These are phyloP conservation scores for Carcharodon carcharias DNA, from an alignment of 2,797 vertebrate species.

Conservation along the genomic window DNA sequence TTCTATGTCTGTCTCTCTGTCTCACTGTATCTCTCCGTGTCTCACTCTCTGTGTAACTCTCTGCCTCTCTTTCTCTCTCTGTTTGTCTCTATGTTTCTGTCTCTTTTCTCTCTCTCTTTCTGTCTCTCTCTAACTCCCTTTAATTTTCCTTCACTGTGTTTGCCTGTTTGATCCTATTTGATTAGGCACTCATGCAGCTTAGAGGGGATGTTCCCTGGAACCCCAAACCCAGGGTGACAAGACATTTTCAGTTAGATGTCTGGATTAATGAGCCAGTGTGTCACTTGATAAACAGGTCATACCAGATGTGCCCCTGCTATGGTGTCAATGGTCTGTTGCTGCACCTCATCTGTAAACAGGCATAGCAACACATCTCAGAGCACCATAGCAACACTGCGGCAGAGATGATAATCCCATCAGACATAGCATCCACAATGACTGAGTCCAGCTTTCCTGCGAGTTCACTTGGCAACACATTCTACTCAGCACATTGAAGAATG, in stretches of 20 bases:
- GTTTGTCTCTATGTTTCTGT: too few species aligned
- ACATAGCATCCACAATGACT: too few species aligned
- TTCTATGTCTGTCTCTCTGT: too few species aligned
- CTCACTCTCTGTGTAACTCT: too few species aligned
- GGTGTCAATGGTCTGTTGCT: not conserved
- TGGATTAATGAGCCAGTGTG: not conserved
- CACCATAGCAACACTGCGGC: constrained; percentile 7
- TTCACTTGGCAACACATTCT: not conserved
- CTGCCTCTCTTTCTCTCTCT: too few species aligned
- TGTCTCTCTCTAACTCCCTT: not conserved
- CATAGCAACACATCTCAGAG: not conserved
- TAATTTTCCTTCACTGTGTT: not conserved
- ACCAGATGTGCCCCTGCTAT: not conserved
- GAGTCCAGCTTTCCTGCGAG: not conserved
- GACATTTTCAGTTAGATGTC: not conserved
- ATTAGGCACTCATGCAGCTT: not conserved
- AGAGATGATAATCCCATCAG: constrained; percentile 1
- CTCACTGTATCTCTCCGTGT: too few species aligned
- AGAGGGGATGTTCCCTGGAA: not conserved
- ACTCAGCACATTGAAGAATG: not conserved
- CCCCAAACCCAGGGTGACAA: not conserved
- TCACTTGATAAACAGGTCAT: not conserved
- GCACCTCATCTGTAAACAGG: not conserved
- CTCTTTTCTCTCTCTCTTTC: too few species aligned
- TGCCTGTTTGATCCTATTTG: not conserved